Conservation (phyloP, 2,113 vertebrate genomes). For the Panthera tigris region DNA sequence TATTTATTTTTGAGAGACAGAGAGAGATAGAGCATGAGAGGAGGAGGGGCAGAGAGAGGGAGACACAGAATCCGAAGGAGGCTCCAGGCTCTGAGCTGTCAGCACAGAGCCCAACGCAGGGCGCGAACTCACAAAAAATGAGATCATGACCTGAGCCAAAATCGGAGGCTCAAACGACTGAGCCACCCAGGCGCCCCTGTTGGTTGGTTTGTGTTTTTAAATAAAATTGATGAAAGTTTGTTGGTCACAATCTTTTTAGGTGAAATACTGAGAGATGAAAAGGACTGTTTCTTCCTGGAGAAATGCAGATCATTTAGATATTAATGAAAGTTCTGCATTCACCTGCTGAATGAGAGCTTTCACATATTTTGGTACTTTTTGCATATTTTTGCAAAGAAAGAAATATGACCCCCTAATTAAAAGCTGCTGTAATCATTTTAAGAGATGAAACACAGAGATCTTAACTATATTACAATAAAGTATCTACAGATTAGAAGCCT, state of each 20-base stretch:
- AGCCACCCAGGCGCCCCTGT: too few relatives aligned
- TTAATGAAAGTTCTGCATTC: not conserved
- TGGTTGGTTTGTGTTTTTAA: not conserved
- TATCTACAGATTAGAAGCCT: not conserved
- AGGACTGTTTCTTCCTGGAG: not conserved
- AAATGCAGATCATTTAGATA: not conserved
- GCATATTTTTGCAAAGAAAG: conserved; percentile 22
- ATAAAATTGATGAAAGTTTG: not conserved
- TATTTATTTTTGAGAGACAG: too few relatives aligned
- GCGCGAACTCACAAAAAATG: too few relatives aligned
- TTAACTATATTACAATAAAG: conserved; percentile 34
- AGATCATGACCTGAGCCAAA: too few relatives aligned
- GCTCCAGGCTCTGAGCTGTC: too few relatives aligned
- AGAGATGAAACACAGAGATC: not conserved
- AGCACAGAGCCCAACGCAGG: too few relatives aligned
- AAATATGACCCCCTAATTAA: not conserved
- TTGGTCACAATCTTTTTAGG: not conserved
- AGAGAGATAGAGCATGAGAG: too few relatives aligned
- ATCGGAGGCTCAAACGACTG: too few relatives aligned
- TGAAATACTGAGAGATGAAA: not conserved
- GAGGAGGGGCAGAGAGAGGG: too few relatives aligned
- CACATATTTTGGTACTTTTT: conserved; percentile 10
- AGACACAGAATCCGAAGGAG: too few relatives aligned
- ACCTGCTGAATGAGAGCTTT: not conserved
- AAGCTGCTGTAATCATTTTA: conserved; percentile 29